Evolutionary conservation across 2,888 invertebrate species (phyloP), one percentile per base, ranked within the genome.

Genomic region (Apocheima hispidaria): DNA sequence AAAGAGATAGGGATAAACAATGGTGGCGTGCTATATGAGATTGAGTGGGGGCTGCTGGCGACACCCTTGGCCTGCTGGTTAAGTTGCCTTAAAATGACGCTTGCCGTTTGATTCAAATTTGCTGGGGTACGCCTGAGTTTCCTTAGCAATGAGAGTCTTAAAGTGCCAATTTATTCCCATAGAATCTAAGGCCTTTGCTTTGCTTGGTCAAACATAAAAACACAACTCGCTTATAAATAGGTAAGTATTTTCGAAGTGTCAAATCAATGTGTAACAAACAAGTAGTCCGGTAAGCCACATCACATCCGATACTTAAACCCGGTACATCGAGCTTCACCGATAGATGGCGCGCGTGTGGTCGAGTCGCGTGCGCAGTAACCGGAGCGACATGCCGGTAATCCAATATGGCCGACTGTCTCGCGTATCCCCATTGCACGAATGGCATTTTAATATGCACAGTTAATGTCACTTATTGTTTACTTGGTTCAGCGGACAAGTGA

Each of bases 341-440:
- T 88, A 90, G 90, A 91, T 89, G 89, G 86, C 90, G 90, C 84
- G 90, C 85, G 92, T 90, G 92, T 91, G 92, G 91, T 87, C 91
- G 81, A 82, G 89, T 88, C 91, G 90, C 92, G 92, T 90, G 92
- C 92, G 90, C 90, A 84, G 87, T 84, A 90, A 91, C 90, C 90
- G 85, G 87, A 91, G 88, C 86, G 90, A 90, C 91, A 88, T 88
- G 90, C 86, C 86, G 83, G 92, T 92, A 92, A 92, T 87, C 82
- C 87, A 90, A 92, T 91, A 92, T 88, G 89, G 88, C 89, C 83
- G 88, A 75, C 81, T 85, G 86, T 85, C 83, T 83, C 81, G 82
- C 81, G 81, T 88, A 88, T 86, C 90, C 84, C 86, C 89, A 84
- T 84, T 84, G 87, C 84, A 82, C 86, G 87, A 90, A 90, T 90